Conservation (phyloP, 2,888 invertebrate genomes). For the Mythimna ferrago region DNA sequence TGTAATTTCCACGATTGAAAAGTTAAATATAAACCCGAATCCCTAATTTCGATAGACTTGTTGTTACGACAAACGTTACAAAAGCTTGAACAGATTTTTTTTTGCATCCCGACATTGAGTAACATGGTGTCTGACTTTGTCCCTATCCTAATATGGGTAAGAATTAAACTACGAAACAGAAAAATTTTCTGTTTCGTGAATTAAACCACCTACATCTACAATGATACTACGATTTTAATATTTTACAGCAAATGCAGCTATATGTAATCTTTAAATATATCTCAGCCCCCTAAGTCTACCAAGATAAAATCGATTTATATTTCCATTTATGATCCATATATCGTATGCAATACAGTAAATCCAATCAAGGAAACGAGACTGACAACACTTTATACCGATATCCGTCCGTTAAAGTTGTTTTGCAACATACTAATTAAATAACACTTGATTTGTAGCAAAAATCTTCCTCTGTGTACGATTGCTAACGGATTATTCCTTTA, state of each 20-base stretch:
- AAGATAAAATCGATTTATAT: not conserved
- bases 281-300: no score
- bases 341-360: constrained; percentile 23
- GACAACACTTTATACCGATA: constrained; percentile 36
- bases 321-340: constrained; percentile 16
- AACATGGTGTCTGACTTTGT: not conserved
- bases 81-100: not conserved
- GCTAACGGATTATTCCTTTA: constrained; percentile 30
- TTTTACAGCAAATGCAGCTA: no score
- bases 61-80: not conserved
- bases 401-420: constrained; percentile 34
- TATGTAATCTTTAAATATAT: no score
- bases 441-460: constrained; percentile 45
- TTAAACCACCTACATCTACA: no score
- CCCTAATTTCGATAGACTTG: not conserved
- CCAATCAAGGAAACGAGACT: constrained; percentile 47
- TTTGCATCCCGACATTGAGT: not conserved
- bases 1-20: no score
- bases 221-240: no score
- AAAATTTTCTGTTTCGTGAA: no score
- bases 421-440: constrained; percentile 43
- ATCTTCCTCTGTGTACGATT: constrained; percentile 44
- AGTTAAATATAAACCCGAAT: no score
- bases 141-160: no score
- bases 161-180: no score